Evolutionary conservation across 2,888 invertebrate genomes (phyloP).

Genomic region (Enchytraeus crypticus): DNA sequence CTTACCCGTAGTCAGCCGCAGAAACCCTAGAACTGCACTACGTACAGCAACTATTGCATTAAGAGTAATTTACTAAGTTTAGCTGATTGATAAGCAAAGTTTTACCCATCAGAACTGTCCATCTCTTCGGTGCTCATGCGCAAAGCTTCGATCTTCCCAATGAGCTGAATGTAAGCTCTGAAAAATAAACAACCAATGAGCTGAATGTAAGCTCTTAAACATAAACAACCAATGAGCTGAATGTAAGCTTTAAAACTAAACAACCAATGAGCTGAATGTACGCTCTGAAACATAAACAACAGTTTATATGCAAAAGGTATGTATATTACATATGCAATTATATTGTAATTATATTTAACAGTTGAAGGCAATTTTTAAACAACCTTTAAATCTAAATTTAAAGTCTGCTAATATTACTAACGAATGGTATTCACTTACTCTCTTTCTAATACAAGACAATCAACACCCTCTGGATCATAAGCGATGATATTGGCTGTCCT

Average conservation of each 20-base stretch:
- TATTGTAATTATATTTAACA: no score
- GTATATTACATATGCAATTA: no score
- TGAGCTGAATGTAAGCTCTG: conserved; percentile 64
- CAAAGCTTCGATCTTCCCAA: conserved; percentile 59
- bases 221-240: background rate
- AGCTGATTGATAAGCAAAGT: no score
- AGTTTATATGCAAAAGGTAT: no score
- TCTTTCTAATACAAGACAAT: no score
- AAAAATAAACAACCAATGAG: conserved; percentile 6
- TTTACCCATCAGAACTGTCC: no score
- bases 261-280: no score
- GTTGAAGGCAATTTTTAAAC: background rate
- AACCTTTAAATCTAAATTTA: background rate
- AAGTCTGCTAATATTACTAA: background rate
- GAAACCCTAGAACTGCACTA: no score
- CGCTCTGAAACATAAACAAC: no score
- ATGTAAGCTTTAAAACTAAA: background rate
- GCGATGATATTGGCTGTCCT: conserved; percentile 92
- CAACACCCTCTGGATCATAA: conserved; percentile 82
- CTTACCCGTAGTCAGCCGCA: no score
- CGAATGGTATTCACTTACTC: conserved; percentile 55
- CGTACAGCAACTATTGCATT: no score
- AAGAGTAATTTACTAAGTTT: no score
- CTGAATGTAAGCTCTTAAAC: conserved; percentile 37
- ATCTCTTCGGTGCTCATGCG: conserved; percentile 66